Evolutionary conservation across 2,888 invertebrate species (phyloP), one percentile per base, ranked within the genome.

Genomic region (Mycalesis mineus): DNA sequence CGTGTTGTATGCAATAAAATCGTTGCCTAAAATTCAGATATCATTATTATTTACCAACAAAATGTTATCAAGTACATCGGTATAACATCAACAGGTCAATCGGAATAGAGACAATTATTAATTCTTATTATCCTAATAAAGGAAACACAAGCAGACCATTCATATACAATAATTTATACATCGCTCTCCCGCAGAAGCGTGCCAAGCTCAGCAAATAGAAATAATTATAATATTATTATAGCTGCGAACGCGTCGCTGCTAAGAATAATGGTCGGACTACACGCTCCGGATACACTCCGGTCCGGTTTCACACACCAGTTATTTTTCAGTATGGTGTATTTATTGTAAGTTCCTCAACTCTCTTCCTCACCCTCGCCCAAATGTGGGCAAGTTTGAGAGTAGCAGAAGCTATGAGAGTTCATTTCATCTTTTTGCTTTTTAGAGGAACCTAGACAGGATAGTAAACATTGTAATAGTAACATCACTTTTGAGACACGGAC

Each of bases 181-280:
- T 55, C 47, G 53, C 63, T 60, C 58, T 55, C 67, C 61, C 70
- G 69, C 68, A 66, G 48, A 77, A 72, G 71, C 73, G 70, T 68
- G 72, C 63, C 69, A 72, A 78, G 79, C 79, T 77, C 75, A 77
- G 78, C 76, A 73, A 77, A 73, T 70, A 69, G 69, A 73, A 72
- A 73, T 65, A 73, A 72, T 11, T 9, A n/a, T n/a, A n/a, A n/a
- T 33, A 33, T 33, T n/a, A 33, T 1, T 5, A 33, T 73, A 71
- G 69, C 75, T 71, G 53, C 68, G 61, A 54, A 44, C 36, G 36
- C 36, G 54, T 63, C 62, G 57, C 64, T 63, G 65, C 68, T 60
- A 68, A 67, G 65, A 17, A 39, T 28, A 50, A 22, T 28, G 13
- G 29, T 44, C 13, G 7, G 29, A 8, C 29, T 44, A 29, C 44